Evolutionary conservation across 2,888 invertebrate species (phyloP).

Genomic region (Melanotus villosus): DNA sequence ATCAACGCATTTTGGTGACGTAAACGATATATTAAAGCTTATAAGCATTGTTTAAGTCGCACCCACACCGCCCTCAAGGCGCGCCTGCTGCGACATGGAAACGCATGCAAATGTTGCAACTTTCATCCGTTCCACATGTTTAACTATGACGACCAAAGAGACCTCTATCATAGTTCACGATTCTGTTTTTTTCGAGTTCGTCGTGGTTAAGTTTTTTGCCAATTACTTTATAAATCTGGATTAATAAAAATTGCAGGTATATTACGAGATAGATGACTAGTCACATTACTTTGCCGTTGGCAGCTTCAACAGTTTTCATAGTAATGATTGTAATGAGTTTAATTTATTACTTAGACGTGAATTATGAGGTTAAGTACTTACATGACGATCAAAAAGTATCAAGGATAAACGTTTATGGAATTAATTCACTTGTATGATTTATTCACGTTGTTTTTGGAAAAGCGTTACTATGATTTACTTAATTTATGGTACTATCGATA

Average conservation of each 20-base stretch:
- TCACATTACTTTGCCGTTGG: neutral
- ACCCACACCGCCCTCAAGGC: constrained; percentile 51
- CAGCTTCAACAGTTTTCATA: constrained; percentile 10
- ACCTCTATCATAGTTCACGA: constrained; percentile 9
- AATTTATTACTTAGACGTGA: neutral
- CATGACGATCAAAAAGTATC: neutral
- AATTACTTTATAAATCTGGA: neutral
- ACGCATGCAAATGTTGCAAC: constrained; percentile 52
- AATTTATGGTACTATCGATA: no score
- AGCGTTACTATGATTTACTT: no score
- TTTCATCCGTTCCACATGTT: constrained; percentile 49
- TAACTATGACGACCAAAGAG: neutral
- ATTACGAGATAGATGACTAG: neutral
- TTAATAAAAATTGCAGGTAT: neutral
- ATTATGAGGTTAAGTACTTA: neutral
- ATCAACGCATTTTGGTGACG: constrained; percentile 28
- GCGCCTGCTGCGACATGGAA: constrained; percentile 49
- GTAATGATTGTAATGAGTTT: neutral
- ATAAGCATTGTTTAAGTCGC: constrained; percentile 36
- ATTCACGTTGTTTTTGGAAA: no score
- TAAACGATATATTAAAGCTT: constrained; percentile 22
- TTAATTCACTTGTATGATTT: no score
- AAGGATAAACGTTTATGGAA: no score
- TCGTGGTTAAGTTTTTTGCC: neutral
- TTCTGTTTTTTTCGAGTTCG: neutral